Percentiles rank a stretch among this genome's conserved stretches.
phyloP scores from a whole-genome alignment of 35 echinoderm and acorn worm genomes.

The Heliocidaris erythrogramma region DNA sequence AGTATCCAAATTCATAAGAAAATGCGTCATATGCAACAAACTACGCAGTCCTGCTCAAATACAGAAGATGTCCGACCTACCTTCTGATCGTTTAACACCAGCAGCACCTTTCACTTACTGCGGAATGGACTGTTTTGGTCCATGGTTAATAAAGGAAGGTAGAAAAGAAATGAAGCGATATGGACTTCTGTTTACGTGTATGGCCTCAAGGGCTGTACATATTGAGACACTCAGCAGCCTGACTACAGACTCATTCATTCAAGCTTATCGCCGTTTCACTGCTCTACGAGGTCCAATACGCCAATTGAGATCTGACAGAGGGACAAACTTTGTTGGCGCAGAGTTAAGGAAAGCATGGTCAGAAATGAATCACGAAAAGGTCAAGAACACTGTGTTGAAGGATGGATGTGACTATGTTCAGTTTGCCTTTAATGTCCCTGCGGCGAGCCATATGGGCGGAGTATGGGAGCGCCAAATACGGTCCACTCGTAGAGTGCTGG shows the following conservation, averaged over 20 bases:
- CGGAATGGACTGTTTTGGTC: slow-evolving; percentile 75
- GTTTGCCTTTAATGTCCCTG: slow-evolving; percentile 73
- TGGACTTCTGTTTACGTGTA: slow-evolving; percentile 69
- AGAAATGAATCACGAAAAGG: too few species aligned
- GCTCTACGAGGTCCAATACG: slow-evolving; percentile 57
- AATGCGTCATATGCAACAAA: slow-evolving; percentile 42
- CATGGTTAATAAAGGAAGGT: slow-evolving; percentile 63
- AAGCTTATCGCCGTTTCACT: slow-evolving; percentile 52
- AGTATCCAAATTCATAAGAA: slow-evolving; percentile 32
- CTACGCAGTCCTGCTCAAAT: neutral
- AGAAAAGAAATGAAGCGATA: slow-evolving; percentile 68
- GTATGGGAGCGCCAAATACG: too few species aligned
- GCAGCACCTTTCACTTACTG: slow-evolving; percentile 62
- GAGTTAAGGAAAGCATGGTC: too few species aligned
- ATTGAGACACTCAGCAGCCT: too few species aligned
- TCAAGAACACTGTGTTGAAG: slow-evolving; percentile 36
- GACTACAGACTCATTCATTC: slow-evolving; percentile 71
- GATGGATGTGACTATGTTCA: slow-evolving; percentile 57
- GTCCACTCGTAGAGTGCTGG: too few species aligned
- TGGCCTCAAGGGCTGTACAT: too few species aligned
- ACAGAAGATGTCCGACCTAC: slow-evolving; percentile 65
- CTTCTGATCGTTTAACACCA: slow-evolving; percentile 23
- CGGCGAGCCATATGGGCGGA: too few species aligned
- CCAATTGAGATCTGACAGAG: too few species aligned
- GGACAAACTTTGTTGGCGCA: too few species aligned